Conservation (phyloP, 2,797 vertebrate genomes). For the Diglossa cyanea region DNA sequence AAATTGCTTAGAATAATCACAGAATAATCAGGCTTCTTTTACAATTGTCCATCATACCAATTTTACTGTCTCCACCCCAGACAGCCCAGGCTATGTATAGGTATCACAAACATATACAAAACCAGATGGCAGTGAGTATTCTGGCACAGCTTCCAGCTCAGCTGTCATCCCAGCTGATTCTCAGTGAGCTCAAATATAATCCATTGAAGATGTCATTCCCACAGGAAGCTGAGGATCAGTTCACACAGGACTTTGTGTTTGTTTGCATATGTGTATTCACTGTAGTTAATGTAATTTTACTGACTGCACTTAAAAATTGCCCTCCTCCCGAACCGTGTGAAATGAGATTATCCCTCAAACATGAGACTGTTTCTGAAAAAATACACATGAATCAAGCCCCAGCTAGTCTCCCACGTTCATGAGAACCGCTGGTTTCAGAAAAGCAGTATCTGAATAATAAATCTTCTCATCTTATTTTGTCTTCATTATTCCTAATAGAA, state of each 20-base stretch:
- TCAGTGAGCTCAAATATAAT: constrained; percentile 34
- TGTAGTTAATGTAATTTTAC: constrained; percentile 46
- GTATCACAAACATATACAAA: background rate
- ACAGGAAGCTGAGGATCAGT: constrained; percentile 43
- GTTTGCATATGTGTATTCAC: constrained; percentile 14
- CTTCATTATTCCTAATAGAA: background rate
- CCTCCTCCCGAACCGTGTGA: background rate
- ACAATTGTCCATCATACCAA: background rate
- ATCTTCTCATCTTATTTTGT: background rate
- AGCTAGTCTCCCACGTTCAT: background rate
- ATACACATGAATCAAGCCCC: background rate
- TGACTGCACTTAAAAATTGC: constrained; percentile 25
- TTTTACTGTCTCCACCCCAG: background rate
- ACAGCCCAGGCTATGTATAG: background rate
- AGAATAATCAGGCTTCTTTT: background rate
- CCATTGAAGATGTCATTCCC: constrained; percentile 26
- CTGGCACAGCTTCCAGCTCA: background rate
- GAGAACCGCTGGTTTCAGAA: background rate
- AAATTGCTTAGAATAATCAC: background rate
- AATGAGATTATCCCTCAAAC: constrained; percentile 31
- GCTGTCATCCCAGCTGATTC: background rate
- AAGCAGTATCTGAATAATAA: background rate
- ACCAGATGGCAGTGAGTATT: background rate
- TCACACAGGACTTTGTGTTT: constrained; percentile 53
- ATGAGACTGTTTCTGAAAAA: constrained; percentile 6